phyloP scores from a whole-genome alignment of 2,888 invertebrate genomes.

The Pimpla rufipes region DNA sequence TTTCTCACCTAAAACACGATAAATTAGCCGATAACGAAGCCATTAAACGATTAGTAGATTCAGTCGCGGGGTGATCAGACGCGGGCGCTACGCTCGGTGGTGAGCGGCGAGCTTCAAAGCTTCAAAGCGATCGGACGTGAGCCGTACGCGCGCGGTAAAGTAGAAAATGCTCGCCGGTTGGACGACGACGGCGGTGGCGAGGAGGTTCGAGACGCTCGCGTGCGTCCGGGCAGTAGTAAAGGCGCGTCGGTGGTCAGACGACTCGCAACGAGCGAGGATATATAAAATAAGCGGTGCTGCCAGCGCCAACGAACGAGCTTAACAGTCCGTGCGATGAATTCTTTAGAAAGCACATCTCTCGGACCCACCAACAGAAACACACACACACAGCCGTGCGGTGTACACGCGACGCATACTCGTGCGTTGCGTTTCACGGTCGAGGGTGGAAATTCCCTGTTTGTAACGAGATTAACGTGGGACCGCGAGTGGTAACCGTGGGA shows the following conservation, averaged over 20 bases:
- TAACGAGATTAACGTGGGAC: conserved; percentile 61
- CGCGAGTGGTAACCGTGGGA: conserved; percentile 40
- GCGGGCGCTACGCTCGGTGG: conserved; percentile 8
- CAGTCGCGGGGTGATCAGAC: conserved; percentile 37
- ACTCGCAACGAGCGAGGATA: conserved; percentile 36
- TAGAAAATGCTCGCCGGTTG: conserved; percentile 45
- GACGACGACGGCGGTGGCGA: conserved; percentile 13
- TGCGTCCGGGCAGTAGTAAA: conserved; percentile 50
- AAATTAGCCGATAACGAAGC: not conserved
- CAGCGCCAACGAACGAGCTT: conserved; percentile 30
- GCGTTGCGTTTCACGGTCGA: conserved; percentile 55
- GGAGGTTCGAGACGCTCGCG: conserved; percentile 4
- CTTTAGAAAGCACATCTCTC: conserved; percentile 53
- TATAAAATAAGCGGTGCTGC: conserved; percentile 55
- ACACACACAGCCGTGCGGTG: not conserved
- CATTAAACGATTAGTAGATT: conserved; percentile 20
- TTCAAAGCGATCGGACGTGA: not conserved
- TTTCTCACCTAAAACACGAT: not conserved
- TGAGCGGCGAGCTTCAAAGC: not conserved
- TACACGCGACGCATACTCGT: conserved; percentile 41
- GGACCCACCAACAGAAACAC: not conserved
- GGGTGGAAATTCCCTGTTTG: conserved; percentile 47
- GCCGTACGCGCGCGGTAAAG: conserved; percentile 34
- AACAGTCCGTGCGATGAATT: conserved; percentile 59
- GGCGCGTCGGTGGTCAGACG: conserved; percentile 55